Conservation (phyloP, 2,797 vertebrate species). For the Ceryle rudis region DNA sequence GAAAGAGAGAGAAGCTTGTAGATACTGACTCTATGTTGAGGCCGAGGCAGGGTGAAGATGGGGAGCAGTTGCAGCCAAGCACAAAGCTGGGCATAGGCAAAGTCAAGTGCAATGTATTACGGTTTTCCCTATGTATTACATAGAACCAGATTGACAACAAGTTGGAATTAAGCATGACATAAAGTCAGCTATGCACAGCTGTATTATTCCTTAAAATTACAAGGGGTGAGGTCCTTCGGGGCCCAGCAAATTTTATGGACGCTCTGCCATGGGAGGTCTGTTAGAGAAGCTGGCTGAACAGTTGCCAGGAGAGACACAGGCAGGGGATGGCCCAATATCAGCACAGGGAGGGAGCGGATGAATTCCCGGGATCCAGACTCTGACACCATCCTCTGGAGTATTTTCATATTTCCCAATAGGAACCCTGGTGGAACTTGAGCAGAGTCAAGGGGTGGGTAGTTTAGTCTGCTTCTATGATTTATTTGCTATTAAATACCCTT, state of each 20-base stretch:
- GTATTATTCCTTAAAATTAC: conserved; percentile 53
- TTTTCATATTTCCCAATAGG: background rate
- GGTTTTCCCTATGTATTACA: background rate
- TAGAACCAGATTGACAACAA: background rate
- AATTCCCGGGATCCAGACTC: background rate
- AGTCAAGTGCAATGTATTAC: background rate
- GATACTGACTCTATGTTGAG: background rate
- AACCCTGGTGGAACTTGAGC: background rate
- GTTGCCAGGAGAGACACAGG: background rate
- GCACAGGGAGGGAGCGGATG: background rate
- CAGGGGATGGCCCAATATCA: background rate
- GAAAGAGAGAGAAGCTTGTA: background rate
- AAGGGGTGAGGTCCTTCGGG: background rate
- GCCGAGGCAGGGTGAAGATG: background rate
- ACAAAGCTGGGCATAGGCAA: background rate
- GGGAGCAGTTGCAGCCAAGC: background rate
- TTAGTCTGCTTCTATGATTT: background rate
- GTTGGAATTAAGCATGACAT: conserved; percentile 10
- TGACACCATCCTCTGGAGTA: background rate
- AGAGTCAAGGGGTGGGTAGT: background rate
- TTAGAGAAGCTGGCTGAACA: background rate
- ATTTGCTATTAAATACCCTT: conserved; percentile 35
- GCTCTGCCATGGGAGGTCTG: background rate
- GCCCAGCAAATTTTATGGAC: background rate
- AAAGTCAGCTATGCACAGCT: conserved; percentile 14